These are phyloP conservation scores for Gopherus evgoodei DNA, from an alignment of 2,113 vertebrate species.

Conservation along the genomic window DNA sequence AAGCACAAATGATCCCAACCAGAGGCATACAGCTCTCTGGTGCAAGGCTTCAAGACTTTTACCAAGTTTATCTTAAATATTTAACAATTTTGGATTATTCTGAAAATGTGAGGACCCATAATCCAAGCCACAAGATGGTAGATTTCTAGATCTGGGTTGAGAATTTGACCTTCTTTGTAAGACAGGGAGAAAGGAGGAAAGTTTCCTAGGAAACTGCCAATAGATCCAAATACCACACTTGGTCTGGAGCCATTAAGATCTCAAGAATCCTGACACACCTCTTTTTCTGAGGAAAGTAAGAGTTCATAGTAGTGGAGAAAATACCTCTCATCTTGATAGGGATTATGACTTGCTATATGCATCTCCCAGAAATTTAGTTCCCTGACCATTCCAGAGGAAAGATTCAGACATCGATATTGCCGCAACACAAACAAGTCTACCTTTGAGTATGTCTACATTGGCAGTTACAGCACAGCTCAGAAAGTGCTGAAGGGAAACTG, in stretches of 20 bases:
- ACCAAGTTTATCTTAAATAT: not conserved
- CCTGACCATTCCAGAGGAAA: not conserved
- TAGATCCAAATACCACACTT: not conserved
- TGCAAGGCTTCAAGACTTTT: not conserved
- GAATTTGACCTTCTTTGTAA: not conserved
- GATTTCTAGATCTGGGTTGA: not conserved
- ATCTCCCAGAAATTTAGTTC: not conserved
- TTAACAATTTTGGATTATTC: not conserved
- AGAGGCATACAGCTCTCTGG: not conserved
- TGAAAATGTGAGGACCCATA: not conserved
- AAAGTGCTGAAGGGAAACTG: too few species aligned
- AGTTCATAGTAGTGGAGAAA: not conserved
- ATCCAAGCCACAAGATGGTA: not conserved
- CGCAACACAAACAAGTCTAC: not conserved
- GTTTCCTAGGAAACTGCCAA: not conserved
- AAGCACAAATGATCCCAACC: not conserved
- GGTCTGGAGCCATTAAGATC: not conserved
- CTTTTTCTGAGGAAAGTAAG: not conserved
- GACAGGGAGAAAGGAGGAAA: fast-evolving
- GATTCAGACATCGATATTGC: not conserved
- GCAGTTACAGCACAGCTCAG: too few species aligned
- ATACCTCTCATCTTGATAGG: not conserved
- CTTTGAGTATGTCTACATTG: too few species aligned
- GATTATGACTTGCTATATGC: not conserved
- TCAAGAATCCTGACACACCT: not conserved